Conservation (phyloP, 2,888 invertebrate species). For the Brenthis ino region DNA sequence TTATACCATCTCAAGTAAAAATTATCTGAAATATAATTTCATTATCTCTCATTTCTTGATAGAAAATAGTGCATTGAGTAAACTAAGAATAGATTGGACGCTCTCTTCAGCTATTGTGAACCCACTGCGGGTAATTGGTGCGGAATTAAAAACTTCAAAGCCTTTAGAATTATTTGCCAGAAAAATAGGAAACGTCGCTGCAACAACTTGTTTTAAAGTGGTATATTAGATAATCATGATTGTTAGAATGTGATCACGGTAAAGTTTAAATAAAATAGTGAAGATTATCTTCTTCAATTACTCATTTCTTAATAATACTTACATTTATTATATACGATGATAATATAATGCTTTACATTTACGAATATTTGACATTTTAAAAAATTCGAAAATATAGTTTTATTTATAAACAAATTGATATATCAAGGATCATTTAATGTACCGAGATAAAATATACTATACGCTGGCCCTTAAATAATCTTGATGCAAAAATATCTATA, state of each 20-base stretch:
- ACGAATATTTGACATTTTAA: too few species aligned
- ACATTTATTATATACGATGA: too few species aligned
- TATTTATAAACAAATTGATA: too few species aligned
- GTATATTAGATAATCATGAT: slow-evolving; percentile 1
- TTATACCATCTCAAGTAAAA: not conserved
- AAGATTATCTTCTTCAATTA: too few species aligned
- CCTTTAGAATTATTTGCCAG: not conserved
- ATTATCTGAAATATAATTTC: not conserved
- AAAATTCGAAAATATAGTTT: too few species aligned
- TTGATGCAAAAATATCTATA: too few species aligned
- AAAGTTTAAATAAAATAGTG: too few species aligned
- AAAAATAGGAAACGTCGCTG: slow-evolving; percentile 9
- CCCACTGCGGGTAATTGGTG: slow-evolving; percentile 8
- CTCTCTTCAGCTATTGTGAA: slow-evolving; percentile 4
- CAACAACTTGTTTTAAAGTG: not conserved
- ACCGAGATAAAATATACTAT: too few species aligned
- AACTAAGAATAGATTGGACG: not conserved
- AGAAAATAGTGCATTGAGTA: slow-evolving; percentile 1
- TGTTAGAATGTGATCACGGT: not conserved
- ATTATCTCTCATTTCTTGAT: not conserved
- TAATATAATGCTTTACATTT: too few species aligned
- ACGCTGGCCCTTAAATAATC: too few species aligned
- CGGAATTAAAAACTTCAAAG: slow-evolving; percentile 10
- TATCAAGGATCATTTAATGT: too few species aligned
- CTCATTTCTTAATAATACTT: too few species aligned